Evolutionary conservation across 2,113 vertebrate genomes (phyloP), one percentile per base, ranked within the genome.

Genomic region (Clarias magur): DNA sequence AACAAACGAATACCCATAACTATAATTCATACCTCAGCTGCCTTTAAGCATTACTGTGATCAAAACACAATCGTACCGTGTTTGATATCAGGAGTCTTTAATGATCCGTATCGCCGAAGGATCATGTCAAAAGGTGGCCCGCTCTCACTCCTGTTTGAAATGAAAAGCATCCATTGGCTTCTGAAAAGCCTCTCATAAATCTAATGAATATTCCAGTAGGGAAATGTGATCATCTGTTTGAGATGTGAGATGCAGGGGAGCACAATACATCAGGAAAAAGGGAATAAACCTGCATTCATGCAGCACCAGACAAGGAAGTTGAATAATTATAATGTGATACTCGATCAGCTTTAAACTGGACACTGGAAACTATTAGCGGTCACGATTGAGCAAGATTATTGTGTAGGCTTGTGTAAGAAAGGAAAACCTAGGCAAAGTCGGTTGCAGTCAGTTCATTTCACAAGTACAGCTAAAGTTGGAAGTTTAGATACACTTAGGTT

Each of bases 181-280:
- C 23, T 21, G 34, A 82, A 82, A 42, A 63, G 59, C 59, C 53
- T 82, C 25, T n/a, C 7, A 48, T 82, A n/a, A 42, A 63, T 65
- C 65, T 15, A 82, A 82, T 82, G 34, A 63, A 80, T 80, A 80
- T 80, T 80, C 79, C 38, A 42, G 30, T 25, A 62, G 80, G 80
- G 59, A 63, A 42, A 63, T 27, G 60, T 60, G 23, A 16, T 65
- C 34, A 65, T 65, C 5, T 82, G 6, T 82, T 65, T 16, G 7
- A 38, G 60, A 63, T 48, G 30, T 16, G 7, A 38, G 60, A 63
- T 48, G 30, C 60, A 62, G 79, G 30, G 59, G 27, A 62, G 56
- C 27, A 48, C 34, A 81, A 62, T 38, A 4, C 21, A 16, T 62
- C 79, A 54, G 42, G 12, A 34, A 56, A 30, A 78, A 53, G 13